These are phyloP conservation scores for Copsychus sechellarum DNA, from an alignment of 2,113 vertebrate species.

Conservation along the genomic window DNA sequence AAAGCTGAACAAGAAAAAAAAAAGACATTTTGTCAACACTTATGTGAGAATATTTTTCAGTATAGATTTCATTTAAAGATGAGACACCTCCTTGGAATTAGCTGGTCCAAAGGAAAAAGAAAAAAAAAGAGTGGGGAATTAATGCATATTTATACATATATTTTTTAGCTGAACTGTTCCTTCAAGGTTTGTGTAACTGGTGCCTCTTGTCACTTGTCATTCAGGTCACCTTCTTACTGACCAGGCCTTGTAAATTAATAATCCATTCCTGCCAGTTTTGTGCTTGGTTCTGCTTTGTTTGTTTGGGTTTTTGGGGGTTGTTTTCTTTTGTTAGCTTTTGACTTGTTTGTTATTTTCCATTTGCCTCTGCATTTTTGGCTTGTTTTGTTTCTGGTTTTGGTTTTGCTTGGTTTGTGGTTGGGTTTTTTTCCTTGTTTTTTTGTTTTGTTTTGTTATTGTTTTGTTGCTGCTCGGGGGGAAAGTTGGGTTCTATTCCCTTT, in stretches of 20 bases:
- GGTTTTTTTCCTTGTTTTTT: not conserved
- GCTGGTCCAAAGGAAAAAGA: not conserved
- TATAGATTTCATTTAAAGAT: not conserved
- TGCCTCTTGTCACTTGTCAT: not conserved
- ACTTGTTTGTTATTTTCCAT: not conserved
- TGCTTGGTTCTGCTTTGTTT: not conserved
- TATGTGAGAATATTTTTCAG: not conserved
- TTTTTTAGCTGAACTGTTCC: not conserved
- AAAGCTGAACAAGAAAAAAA: not conserved
- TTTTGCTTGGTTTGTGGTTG: not conserved
- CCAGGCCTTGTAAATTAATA: not conserved
- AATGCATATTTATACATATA: not conserved
- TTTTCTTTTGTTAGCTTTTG: not conserved
- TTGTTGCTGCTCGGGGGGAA: not conserved
- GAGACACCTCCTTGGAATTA: not conserved
- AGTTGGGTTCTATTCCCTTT: too few species aligned
- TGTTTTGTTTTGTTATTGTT: too few species aligned
- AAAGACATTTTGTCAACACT: not conserved
- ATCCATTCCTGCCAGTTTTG: not conserved
- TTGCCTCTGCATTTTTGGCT: not conserved
- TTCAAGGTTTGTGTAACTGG: not conserved
- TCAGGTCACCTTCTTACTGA: not conserved
- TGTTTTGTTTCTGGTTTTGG: not conserved
- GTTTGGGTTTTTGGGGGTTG: accelerated
- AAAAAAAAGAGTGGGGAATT: not conserved